Evolutionary conservation across 2,797 vertebrate species (phyloP), one percentile per base, ranked within the genome.

Genomic region (Anguilla obscura): DNA sequence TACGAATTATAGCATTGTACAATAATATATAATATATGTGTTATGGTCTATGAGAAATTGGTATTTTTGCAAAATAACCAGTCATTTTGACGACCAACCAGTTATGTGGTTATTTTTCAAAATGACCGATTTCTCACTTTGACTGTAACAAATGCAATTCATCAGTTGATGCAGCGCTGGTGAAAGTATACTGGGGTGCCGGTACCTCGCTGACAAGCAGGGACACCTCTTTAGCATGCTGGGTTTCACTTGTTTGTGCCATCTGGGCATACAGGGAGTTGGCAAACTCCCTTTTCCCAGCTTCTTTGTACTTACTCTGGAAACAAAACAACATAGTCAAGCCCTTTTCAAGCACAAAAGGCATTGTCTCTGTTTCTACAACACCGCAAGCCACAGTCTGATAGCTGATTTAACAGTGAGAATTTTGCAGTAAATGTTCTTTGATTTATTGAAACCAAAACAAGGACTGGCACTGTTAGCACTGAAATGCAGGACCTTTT

Each of bases 301-400:
- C 95, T 87, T 96, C 96, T 93, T 97, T 99, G 91, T 99, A 99
- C 91, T 98, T 98, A 86, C 93, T 95, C 98, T 99, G 91, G 0
- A 45, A 58, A 86, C 16, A 66, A 14, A 56, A 79, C 76, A 85
- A 88, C 24, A 84, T 45, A 84, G 16, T 48, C 3, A 85, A 45
- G 30, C 58, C 14, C 48, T 71, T 85, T 56, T 40, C 60, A 27
- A 63, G 85, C 7, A 86, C 12, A 69, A 45, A 40, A 82, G 8
- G 21, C 7, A 36, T 85, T 30, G 30, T 85, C 33, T 24, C 84
- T 30, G 30, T 36, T 85, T n/a, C 21, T 24, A 9, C 45, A 50
- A 83, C 40, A 45, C 80, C 18, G 14, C 24, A 69, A 69, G 63
- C 63, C 63, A 69, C n/a, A 7, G 24, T 24, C 24, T 4, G 54